These are phyloP conservation scores for Tipula vernalis DNA, from an alignment of 2,888 invertebrate species.

Conservation along the genomic window DNA sequence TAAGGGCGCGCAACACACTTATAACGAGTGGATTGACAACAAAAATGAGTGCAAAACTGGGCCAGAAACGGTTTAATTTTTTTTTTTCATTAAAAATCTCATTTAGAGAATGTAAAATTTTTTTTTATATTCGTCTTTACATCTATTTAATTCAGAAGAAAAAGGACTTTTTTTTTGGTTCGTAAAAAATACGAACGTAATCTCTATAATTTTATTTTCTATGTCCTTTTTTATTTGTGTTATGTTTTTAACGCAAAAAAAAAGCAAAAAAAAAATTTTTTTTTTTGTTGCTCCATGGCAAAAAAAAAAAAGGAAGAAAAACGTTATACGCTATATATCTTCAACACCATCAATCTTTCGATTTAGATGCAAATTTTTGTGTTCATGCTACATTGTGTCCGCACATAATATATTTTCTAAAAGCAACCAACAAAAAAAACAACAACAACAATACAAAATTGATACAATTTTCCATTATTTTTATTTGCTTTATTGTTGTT, in stretches of 20 bases:
- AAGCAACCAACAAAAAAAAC: neutral
- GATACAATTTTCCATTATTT: conserved; percentile 4
- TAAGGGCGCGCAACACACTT: neutral
- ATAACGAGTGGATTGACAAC: neutral
- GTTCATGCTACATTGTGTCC: conserved; percentile 5
- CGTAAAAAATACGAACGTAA: neutral
- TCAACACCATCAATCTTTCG: conserved; percentile 10
- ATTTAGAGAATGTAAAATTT: neutral
- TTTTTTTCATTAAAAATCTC: neutral
- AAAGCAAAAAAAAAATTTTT: no score
- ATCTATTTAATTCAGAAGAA: conserved; percentile 4
- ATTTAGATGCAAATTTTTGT: conserved; percentile 12
- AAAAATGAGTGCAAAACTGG: neutral
- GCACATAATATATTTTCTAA: conserved; percentile 5
- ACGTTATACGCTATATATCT: neutral
- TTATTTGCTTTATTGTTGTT: neutral
- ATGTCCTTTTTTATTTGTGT: conserved; percentile 1
- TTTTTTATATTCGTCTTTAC: neutral
- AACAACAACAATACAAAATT: neutral
- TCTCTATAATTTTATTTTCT: conserved; percentile 4
- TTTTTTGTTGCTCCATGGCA: neutral
- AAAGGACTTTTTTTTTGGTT: neutral
- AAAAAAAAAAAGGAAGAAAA: neutral
- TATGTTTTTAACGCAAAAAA: conserved; percentile 4
- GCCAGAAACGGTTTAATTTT: neutral